A percentile compares a stretch with the other conserved stretches of the same genome.
Conservation (phyloP, 2,888 invertebrate genomes). For the Andricus curvator region DNA sequence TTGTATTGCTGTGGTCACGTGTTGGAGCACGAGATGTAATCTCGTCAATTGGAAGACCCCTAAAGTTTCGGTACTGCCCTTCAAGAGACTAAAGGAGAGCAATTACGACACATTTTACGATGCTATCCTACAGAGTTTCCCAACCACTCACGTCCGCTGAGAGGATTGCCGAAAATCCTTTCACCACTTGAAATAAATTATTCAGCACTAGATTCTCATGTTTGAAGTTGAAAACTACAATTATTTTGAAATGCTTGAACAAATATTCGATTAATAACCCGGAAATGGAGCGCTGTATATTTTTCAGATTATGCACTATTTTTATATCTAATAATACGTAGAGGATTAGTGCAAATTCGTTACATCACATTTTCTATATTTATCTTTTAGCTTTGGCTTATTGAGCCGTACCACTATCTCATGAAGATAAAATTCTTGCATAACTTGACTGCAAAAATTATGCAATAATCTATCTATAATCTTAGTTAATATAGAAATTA, state of each 20-base stretch:
- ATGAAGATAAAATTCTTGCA: background rate
- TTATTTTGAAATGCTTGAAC: background rate
- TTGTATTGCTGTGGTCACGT: background rate
- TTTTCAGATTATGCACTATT: background rate
- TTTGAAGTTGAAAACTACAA: background rate
- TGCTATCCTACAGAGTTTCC: background rate
- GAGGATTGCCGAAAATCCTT: background rate
- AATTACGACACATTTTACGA: slow-evolving; percentile 5
- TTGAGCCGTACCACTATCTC: background rate
- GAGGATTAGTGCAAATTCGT: background rate
- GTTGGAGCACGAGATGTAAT: background rate
- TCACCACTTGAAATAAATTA: background rate
- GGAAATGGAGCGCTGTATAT: no score
- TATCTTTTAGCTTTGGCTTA: background rate
- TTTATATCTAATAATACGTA: background rate
- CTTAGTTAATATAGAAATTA: background rate
- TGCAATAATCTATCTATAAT: background rate
- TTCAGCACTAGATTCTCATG: background rate
- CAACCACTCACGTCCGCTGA: background rate
- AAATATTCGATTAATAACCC: background rate
- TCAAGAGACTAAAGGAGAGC: background rate
- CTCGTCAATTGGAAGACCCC: background rate
- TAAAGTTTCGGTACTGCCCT: background rate
- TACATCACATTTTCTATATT: slow-evolving; percentile 1
- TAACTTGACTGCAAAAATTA: background rate